Evolutionary conservation across 2,113 vertebrate genomes (phyloP), one percentile per base, ranked within the genome.

Genomic region (Nesoenas mayeri): DNA sequence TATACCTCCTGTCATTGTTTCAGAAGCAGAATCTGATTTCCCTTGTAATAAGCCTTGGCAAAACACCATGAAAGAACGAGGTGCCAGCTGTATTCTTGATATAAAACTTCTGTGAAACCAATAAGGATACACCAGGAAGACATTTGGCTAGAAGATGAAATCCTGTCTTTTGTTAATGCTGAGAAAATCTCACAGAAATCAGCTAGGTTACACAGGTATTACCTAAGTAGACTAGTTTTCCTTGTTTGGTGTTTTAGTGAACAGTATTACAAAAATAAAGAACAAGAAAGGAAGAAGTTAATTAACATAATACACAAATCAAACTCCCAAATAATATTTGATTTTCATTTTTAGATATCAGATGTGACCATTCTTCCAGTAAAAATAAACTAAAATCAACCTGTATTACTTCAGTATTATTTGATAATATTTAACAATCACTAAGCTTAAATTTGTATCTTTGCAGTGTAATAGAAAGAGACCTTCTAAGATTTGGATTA

Each of bases 21-120:
- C 72, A 95, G 90, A 89, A 92, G 16, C 7, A 50, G 62, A 88
- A 21, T 82, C 75, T 88, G 91, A 48, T 34, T 96, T 95, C 51
- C 31, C 4, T 91, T 67, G 79, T 92, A 79, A 79, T 80, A 87
- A 78, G 24, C 65, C 12, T 83, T 69, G 81, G 22, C 57, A 72
- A 2, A 86, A 18, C 2, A 38, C 22, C 16, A 38, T 16, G 19
- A 77, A 90, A 83, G 29, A 65, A 89, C 15, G 13, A 79, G 22
- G 3, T 24, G 2, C 1, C 36, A 66, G 11, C 3, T 90, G 22
- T 28, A n/a, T 47, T 72, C 25, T 81, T 77, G 62, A 7, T 44
- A 65, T 88, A 73, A 73, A 91, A 77, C 9, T 36, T 25, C 13
- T 29, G 15, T 22, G 20, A 91, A 88, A 4, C 2, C 32, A 38